Evolutionary conservation across 2,888 invertebrate species (phyloP), one percentile per base, ranked within the genome.

Genomic region (Brassicogethes aeneus): DNA sequence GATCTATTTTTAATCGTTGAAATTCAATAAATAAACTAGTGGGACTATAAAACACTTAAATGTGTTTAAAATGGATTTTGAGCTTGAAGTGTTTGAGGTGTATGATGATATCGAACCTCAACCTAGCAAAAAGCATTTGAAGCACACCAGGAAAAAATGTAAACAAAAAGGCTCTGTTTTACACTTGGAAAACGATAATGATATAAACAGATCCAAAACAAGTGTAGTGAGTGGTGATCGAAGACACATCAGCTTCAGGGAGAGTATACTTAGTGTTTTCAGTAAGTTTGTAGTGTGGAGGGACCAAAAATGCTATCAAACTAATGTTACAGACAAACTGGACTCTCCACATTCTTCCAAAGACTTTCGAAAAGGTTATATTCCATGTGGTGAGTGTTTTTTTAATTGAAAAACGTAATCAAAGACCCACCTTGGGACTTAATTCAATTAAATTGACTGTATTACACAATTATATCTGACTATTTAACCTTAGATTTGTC

Each of bases 211-310:
- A 51, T 66, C 65, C 38, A 68, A 65, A 49, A 51, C 57, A 23
- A 63, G 62, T 51, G 60, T 61, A 44, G 54, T 59, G 34, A 61
- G 60, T 50, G 59, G 56, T 44, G 58, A 61, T 40, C 56, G 61
- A 37, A 64, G 71, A 47, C 71, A 70, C 51, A 65, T 64, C 45
- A 70, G 69, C 42, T 59, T 81, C 56, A 73, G 81, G 55, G 77
- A 79, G 62, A 81, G 80, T 49, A 72, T 82, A 59, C 72, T 81
- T 55, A 63, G 57, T 48, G 64, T 66, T 36, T 65, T 66, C 50
- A 62, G 64, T 46, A 65, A 66, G 51, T 51, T 66, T 40, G 60
- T 65, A 13, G 60, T 62, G 37, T 72, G 74, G 73, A 69, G 70
- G 52, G 69, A 73, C 48, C 66, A 71, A 45, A 64, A 70, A 31